Percentiles rank a stretch among this genome's conserved stretches.
Conservation (phyloP, 2,888 invertebrate species). For the Bruchidius siliquastri region DNA sequence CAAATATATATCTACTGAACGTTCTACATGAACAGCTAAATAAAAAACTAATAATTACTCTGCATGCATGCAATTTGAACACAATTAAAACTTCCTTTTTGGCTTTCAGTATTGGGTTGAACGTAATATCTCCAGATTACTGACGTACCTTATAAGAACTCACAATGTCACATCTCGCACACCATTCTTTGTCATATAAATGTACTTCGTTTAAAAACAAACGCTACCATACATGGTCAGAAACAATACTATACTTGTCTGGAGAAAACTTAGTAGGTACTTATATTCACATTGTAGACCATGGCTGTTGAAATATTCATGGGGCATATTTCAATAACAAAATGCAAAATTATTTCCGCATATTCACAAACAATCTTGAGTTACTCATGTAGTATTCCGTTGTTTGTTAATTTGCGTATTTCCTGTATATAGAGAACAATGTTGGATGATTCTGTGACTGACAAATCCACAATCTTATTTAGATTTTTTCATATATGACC, state of each 20-base stretch:
- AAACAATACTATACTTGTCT: neutral
- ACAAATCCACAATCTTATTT: neutral
- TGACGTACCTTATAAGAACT: neutral
- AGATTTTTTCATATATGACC: too few species aligned
- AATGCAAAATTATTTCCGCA: neutral
- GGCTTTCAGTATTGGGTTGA: too few species aligned
- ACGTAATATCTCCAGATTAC: neutral
- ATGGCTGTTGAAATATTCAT: neutral
- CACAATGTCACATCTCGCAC: neutral
- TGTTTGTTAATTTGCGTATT: neutral
- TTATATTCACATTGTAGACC: neutral
- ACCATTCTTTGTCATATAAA: neutral
- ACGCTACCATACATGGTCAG: neutral
- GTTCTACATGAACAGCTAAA: too few species aligned
- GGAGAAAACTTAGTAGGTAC: neutral
- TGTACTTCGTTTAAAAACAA: neutral
- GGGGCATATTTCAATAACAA: neutral
- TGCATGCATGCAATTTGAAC: too few species aligned
- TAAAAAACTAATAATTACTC: too few species aligned
- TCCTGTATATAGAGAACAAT: neutral
- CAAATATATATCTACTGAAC: too few species aligned
- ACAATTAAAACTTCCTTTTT: too few species aligned
- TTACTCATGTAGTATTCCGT: neutral
- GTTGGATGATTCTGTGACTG: neutral
- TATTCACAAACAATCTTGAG: neutral